Base-by-base conservation (phyloP, 2,888 invertebrate genomes). In the Beris morrisii region DNA sequence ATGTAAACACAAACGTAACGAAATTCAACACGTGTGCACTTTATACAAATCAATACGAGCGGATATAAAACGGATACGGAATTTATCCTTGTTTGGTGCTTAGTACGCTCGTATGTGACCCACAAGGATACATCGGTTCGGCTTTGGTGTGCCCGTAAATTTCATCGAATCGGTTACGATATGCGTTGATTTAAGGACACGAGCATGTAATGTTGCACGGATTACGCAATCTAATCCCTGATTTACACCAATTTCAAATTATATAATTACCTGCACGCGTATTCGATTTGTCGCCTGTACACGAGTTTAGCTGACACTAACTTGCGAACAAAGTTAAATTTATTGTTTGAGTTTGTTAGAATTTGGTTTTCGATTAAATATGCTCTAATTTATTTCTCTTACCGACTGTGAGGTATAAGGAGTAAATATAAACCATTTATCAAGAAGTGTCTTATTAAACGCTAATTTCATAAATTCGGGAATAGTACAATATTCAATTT, bases 131-230 rank as follows among this genome's bases (percentile, higher is more conserved):
- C 61, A 52, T 43, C 52, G 32, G 38, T 52, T 61, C 38, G n/a
- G 59, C 13, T 59, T 13, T 48, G 48, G 53, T 28, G 64, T 13
- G 52, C 38, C 54, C 64, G 52, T 74, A 75, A 74, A 75, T 75
- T 75, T 72, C 72, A 73, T 70, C 72, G 57, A 57, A 50, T 50
- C 30, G 56, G 22, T 73, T 72, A 70, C 69, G 72, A 70, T 72
- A 73, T 73, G 74, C 74, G 76, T 72, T 77, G 77, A 78, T 76
- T 77, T 77, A 75, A 73, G 73, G 74, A 77, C 77, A 77, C 71
- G 71, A 72, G 70, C 71, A 67, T 71, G 66, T 70, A 71, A 70
- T 71, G 70, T 70, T 69, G 50, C 63, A 64, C 61, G 70, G 72
- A 71, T 71, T 72, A 72, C 65, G 66, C 53, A 67, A 61, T 44